Conservation (phyloP, 1,140 invertebrate species). For the Berghia stephanieae region DNA sequence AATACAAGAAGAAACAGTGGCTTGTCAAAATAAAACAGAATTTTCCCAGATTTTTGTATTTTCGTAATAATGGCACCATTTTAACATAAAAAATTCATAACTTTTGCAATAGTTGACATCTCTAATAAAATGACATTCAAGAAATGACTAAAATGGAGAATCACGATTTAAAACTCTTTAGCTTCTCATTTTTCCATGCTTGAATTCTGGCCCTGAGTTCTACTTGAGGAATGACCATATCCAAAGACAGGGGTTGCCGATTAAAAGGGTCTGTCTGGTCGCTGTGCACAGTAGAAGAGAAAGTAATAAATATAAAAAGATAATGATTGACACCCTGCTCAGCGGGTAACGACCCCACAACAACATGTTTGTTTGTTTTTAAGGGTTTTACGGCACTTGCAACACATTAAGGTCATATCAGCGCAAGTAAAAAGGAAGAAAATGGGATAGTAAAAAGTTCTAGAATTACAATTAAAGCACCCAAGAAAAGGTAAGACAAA, state of each 20-base stretch:
- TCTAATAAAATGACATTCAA: too few species aligned
- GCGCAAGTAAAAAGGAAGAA: too few species aligned
- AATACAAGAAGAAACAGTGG: too few species aligned
- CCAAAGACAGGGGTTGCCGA: conserved; percentile 90
- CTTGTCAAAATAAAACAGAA: background rate
- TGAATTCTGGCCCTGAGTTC: conserved; percentile 83
- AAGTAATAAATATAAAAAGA: background rate
- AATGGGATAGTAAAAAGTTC: too few species aligned
- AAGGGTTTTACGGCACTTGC: too few species aligned
- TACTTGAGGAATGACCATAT: conserved; percentile 84
- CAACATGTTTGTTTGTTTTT: too few species aligned
- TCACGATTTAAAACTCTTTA: conserved; percentile 6
- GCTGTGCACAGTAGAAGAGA: conserved; percentile 68
- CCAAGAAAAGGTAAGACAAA: too few species aligned
- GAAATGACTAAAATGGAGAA: too few species aligned
- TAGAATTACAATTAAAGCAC: too few species aligned
- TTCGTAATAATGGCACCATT: background rate
- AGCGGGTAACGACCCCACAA: background rate
- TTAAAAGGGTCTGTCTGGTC: conserved; percentile 98
- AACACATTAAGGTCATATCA: too few species aligned
- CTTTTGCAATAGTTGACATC: too few species aligned
- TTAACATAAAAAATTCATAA: background rate
- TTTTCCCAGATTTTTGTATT: background rate
- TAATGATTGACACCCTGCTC: background rate
- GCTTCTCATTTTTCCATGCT: conserved; percentile 75